A percentile compares a stretch with the other conserved stretches of the same genome.
Evolutionary conservation across 2,888 invertebrate species (phyloP).

Genomic region (Macrosiphum euphorbiae): DNA sequence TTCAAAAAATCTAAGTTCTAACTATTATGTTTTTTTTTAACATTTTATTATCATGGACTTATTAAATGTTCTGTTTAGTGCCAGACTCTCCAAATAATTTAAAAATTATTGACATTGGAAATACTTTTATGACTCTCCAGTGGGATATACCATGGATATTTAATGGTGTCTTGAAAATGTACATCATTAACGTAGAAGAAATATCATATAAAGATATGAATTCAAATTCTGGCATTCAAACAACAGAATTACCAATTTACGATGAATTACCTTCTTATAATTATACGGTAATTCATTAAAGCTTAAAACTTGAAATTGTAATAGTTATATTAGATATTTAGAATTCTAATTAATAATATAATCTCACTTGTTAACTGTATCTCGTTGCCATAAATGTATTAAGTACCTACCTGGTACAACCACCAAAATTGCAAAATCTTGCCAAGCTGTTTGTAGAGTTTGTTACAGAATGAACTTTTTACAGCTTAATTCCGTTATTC

Average conservation of each 20-base stretch:
- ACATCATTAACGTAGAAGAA: background rate
- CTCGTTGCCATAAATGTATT: background rate
- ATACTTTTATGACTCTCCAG: background rate
- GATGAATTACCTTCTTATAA: constrained; percentile 5
- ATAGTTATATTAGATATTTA: background rate
- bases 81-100: background rate
- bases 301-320: background rate
- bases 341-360: background rate
- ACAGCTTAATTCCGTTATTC: background rate
- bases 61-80: background rate
- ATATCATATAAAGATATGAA: background rate
- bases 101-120: background rate
- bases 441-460: background rate
- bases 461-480: background rate
- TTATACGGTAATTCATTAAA: background rate
- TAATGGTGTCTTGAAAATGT: constrained; percentile 7
- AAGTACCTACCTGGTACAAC: too few relatives aligned
- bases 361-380: background rate
- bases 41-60: background rate
- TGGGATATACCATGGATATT: constrained; percentile 40
- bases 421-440: background rate
- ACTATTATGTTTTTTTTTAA: background rate
- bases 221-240: background rate
- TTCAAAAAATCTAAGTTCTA: background rate
- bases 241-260: background rate